phyloP scores from a whole-genome alignment of 2,888 invertebrate species.

The Thera obeliscata region DNA sequence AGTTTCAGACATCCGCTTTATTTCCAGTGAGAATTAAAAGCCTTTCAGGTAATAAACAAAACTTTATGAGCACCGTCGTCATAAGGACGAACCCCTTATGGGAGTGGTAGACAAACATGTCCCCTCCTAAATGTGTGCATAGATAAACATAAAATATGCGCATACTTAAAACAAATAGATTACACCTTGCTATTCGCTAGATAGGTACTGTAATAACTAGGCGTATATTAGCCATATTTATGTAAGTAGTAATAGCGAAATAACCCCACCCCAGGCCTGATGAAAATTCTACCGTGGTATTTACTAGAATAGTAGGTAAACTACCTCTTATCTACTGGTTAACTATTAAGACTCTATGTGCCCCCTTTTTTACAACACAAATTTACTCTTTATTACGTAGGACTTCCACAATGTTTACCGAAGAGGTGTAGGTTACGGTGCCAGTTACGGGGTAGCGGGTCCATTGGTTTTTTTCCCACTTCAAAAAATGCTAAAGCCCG shows the following conservation, averaged over 20 bases:
- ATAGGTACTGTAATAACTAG: background rate
- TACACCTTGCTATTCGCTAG: conserved; percentile 9
- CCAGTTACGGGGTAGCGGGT: too few species aligned
- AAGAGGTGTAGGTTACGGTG: too few species aligned
- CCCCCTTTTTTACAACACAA: too few species aligned
- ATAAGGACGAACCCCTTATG: conserved; percentile 31
- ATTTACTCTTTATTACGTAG: too few species aligned
- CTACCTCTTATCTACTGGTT: too few species aligned
- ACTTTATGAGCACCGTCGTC: conserved; percentile 16
- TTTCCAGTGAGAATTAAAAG: conserved; percentile 1
- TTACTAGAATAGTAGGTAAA: too few species aligned
- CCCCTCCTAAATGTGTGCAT: conserved; percentile 27
- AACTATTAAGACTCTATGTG: too few species aligned
- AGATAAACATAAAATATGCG: conserved; percentile 37
- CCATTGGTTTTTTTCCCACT: too few species aligned
- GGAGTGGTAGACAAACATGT: conserved; percentile 42
- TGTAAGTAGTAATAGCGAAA: background rate
- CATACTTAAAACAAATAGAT: conserved; percentile 28
- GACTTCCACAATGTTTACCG: too few species aligned
- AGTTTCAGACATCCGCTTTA: background rate
- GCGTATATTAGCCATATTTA: background rate
- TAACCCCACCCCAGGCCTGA: background rate
- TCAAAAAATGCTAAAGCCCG: too few species aligned
- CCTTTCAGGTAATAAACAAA: conserved; percentile 22
- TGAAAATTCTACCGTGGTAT: too few species aligned